Base-by-base conservation (phyloP, 2,113 vertebrate genomes). In the Eurystomus gularis region DNA sequence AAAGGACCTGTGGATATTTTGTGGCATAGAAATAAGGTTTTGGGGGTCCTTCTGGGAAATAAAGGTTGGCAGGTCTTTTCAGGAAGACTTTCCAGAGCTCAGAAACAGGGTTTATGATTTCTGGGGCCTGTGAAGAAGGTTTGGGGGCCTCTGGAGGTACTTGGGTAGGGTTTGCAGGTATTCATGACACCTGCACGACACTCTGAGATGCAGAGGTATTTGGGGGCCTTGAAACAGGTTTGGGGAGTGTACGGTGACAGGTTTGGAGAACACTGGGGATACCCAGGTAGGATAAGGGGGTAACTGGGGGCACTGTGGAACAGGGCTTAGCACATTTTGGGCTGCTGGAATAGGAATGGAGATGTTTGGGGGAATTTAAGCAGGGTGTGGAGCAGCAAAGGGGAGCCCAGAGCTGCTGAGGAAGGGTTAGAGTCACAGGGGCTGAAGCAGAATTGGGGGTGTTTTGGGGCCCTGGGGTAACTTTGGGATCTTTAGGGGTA, bases 391-490 rank as follows among this genome's bases (percentile, higher is more conserved):
- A 4, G 14, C 24, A 15, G 19, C 1, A 13, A 13, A 3, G 3
- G 9, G 15, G 10, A 20, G 7, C 11, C 13, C 33, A 21, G 3
- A 14, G 10, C 10, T 66, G 35, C 8, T 26, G 9, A 28, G 37
- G 3, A 26, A 28, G 15, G 26, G 14, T 49, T 28, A 10, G 11
- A 9, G 8, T 17, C 46, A 2, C 4, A 5, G n/a, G 3, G 3
- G 8, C 20, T 33, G 11, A 69, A 54, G 46, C 9, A 61, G 42
- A 1, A 4, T 51, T 39, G 4, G 8, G 26, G 4, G 15, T 52
- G n/a, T 69, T 61, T 54, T 21, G 23, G 12, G 10, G 12, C 37
- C 31, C 12, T 28, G 10, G 11, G 9, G 10, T 23, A 60, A 44
- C 18, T 6, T 8, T 12, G 9, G 40, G 4, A 24, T 25, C 55